Percentiles rank a stretch among this genome's conserved stretches.
Evolutionary conservation across 1,140 invertebrate species (phyloP).

Genomic region (Cydia pomonella): DNA sequence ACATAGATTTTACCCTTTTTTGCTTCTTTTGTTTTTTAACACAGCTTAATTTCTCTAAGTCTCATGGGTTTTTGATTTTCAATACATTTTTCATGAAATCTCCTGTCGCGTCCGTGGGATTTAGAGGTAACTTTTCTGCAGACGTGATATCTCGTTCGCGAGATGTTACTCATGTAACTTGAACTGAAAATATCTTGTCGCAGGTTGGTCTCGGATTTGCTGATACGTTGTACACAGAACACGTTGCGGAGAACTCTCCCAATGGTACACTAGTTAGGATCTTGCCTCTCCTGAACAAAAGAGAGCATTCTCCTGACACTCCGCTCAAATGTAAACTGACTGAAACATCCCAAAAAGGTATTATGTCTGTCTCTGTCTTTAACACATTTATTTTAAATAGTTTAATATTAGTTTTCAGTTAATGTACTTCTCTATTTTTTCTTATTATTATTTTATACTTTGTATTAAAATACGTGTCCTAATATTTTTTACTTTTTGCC

Average conservation of each 20-base stretch:
- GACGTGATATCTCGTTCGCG: too few relatives aligned
- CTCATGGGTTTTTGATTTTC: too few relatives aligned
- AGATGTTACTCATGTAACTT: too few relatives aligned
- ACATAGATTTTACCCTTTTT: too few relatives aligned
- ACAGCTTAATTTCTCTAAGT: too few relatives aligned
- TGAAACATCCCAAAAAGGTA: conserved; percentile 67
- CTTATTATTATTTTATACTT: neutral
- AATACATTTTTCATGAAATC: too few relatives aligned
- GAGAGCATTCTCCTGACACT: conserved; percentile 83
- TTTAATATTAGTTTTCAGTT: neutral
- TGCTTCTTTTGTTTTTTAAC: too few relatives aligned
- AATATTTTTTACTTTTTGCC: conserved; percentile 46
- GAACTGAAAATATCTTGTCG: conserved; percentile 23
- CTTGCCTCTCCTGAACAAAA: conserved; percentile 88
- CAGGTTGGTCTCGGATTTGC: conserved; percentile 90
- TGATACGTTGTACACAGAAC: conserved; percentile 90
- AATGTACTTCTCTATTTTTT: neutral
- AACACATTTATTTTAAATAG: conserved; percentile 6
- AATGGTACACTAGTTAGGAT: conserved; percentile 86
- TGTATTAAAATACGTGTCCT: neutral
- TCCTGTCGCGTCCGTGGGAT: too few relatives aligned
- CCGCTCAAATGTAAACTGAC: conserved; percentile 84
- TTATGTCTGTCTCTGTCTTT: neutral
- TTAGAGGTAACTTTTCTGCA: too few relatives aligned
- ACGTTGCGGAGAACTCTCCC: conserved; percentile 88